Base-by-base conservation (phyloP, 2,888 invertebrate genomes). In the Sceliomorpha sp. region DNA sequence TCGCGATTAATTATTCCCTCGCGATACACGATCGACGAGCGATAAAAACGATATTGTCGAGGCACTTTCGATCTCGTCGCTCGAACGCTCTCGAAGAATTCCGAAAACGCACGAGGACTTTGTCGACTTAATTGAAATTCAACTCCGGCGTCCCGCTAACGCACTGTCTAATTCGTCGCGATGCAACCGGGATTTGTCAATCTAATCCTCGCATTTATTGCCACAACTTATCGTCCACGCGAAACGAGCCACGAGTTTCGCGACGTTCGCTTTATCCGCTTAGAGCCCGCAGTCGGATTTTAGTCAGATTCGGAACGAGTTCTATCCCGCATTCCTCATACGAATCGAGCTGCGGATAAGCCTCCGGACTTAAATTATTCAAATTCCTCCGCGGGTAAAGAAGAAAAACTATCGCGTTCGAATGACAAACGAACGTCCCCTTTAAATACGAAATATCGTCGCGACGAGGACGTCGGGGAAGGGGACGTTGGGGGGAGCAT, bases 131-230 rank as follows among this genome's bases (percentile, higher is more conserved):
- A 48, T 42, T 40, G 39, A 20, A 20, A 20, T 20, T 2, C 5
- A 20, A 20, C 20, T 20, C 5, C 20, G 20, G 20, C 20, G 2
- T 2, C 20, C 10, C 4, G 4, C n/a, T 31, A 10, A 31, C 9
- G 13, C 29, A 29, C 15, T 13, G n/a, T 17, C 45, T 31, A 45
- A 36, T 50, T 47, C 58, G 29, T 48, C 47, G 39, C 39, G 31
- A 13, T 13, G 13, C 17, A 13, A 9, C 9, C 13, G 24, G 1
- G 48, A 48, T 50, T 34, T 15, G 47, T 29, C 20, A 31, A 45
- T 40, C 55, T 53, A 63, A 66, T 66, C 53, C 59, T 6, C 29
- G 31, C 60, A 67, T 67, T 67, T 50, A 60, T 60, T 32, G 44
- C 45, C 39, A 5, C 37, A 45, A 42, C 55, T 31, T 32, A 50